These are phyloP conservation scores for Mycteria americana DNA, from an alignment of 2,797 vertebrate genomes.

Conservation along the genomic window DNA sequence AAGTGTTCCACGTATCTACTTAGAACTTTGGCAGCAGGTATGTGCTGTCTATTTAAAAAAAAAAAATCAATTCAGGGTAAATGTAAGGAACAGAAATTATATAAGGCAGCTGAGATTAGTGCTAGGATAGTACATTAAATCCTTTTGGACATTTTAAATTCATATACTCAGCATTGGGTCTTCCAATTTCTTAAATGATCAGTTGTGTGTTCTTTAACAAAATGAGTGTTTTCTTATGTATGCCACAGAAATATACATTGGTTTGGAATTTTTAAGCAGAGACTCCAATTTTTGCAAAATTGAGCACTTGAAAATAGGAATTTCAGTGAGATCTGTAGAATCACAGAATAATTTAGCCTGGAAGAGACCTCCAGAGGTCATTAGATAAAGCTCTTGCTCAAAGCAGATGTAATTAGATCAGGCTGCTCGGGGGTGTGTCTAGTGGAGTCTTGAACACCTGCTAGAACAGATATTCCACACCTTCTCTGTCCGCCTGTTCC, in stretches of 20 bases:
- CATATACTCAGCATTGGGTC: accelerated
- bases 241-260: neutral
- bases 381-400: neutral
- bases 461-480: neutral
- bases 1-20: neutral
- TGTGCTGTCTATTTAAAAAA: neutral
- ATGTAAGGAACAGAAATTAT: neutral
- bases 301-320: neutral
- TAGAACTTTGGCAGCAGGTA: neutral
- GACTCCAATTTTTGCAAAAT: neutral
- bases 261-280: neutral
- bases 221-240: neutral
- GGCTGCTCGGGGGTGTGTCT: accelerated
- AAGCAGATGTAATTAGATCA: neutral
- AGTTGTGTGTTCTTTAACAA: neutral
- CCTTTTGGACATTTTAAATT: neutral
- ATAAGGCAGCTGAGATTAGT: neutral
- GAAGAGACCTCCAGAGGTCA: neutral
- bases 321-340: neutral
- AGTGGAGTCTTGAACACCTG: neutral
- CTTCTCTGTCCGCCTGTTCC: neutral
- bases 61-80: neutral
- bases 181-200: neutral
- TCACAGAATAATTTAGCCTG: neutral
- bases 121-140: neutral